Evolutionary conservation across 1,140 invertebrate species (phyloP).

Genomic region (Ceratoteleas bidentatus): DNA sequence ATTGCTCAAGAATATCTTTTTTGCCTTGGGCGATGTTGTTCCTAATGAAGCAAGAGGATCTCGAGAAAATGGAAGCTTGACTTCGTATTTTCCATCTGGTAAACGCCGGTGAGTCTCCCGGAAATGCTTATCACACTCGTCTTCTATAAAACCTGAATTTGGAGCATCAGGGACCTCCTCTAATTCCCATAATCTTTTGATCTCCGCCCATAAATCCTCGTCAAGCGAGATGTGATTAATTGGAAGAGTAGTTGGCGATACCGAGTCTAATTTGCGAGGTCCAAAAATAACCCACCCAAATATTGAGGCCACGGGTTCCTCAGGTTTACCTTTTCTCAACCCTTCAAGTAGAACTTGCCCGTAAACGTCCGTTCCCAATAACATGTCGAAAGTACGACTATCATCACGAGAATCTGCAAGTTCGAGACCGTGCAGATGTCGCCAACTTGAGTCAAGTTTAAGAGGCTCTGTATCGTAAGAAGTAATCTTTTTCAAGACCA

Average conservation of each 20-base stretch:
- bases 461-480: no score
- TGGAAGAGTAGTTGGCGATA: background rate
- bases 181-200: slow-evolving; percentile 10
- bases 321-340: background rate
- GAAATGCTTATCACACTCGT: slow-evolving; percentile 1
- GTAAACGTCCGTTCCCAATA: background rate
- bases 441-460: no score
- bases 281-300: background rate
- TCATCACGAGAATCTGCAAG: background rate
- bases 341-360: background rate
- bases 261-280: background rate
- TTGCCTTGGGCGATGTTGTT: background rate
- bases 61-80: background rate
- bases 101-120: background rate
- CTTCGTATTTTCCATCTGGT: background rate
- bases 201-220: background rate
- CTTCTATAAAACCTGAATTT: background rate
- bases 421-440: slow-evolving; percentile 1
- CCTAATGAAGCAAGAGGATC: background rate
- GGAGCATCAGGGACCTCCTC: background rate
- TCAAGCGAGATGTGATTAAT: background rate
- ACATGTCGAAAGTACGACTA: slow-evolving; percentile 3
- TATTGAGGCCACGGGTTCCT: background rate
- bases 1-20: background rate
- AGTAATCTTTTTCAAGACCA: no score